phyloP scores from a whole-genome alignment of 2,888 invertebrate genomes.

The Piscicola geometra region DNA sequence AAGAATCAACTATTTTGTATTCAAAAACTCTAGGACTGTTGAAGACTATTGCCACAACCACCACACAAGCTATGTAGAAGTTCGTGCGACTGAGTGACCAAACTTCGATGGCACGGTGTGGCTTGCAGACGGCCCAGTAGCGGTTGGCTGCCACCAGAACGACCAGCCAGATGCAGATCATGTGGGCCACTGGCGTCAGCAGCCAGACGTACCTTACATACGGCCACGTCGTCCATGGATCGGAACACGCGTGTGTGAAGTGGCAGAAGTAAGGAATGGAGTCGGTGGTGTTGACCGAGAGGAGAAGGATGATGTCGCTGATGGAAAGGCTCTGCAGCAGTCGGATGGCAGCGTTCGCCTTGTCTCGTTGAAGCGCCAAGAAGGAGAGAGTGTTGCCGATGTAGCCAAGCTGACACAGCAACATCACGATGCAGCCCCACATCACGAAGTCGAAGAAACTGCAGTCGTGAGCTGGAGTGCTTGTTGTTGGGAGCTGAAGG shows the following conservation, averaged over 20 bases:
- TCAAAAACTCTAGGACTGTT: slow-evolving; percentile 45
- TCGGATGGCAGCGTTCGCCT: slow-evolving; percentile 40
- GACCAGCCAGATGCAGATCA: slow-evolving; percentile 45
- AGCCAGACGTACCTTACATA: slow-evolving; percentile 44
- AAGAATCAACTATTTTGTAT: slow-evolving; percentile 38
- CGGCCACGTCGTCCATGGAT: slow-evolving; percentile 44
- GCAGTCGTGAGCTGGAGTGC: too few species aligned
- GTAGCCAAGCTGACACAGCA: slow-evolving; percentile 42
- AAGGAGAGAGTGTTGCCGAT: slow-evolving; percentile 43
- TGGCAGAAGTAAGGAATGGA: slow-evolving; percentile 43
- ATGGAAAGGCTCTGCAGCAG: slow-evolving; percentile 43
- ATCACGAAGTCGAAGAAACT: slow-evolving; percentile 42
- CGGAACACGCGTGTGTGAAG: slow-evolving; percentile 40
- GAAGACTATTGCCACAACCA: slow-evolving; percentile 40
- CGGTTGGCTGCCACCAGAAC: slow-evolving; percentile 44
- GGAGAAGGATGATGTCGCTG: slow-evolving; percentile 43
- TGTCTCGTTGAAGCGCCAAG: slow-evolving; percentile 42
- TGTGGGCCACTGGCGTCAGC: slow-evolving; percentile 43
- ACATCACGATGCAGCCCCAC: slow-evolving; percentile 42
- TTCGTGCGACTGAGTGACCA: slow-evolving; percentile 42
- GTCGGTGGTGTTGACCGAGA: slow-evolving; percentile 44
- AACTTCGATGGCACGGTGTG: slow-evolving; percentile 38
- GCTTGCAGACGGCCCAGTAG: slow-evolving; percentile 45
- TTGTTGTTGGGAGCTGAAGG: too few species aligned
- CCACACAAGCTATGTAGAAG: slow-evolving; percentile 40